Evolutionary conservation across 2,888 invertebrate genomes (phyloP).

Genomic region (Ectobius pallidus): DNA sequence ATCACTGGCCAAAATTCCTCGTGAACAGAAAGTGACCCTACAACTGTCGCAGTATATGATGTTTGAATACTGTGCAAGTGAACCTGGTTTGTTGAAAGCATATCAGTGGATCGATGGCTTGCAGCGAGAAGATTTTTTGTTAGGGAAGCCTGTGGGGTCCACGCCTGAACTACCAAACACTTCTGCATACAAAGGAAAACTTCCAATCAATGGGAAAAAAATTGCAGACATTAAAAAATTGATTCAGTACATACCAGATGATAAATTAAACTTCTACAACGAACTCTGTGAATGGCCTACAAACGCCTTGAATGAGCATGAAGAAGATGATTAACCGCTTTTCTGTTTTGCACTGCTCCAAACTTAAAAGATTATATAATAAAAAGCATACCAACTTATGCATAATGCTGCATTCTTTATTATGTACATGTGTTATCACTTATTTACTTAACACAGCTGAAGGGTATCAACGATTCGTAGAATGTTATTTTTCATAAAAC

Average conservation of each 20-base stretch:
- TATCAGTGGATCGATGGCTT: background rate
- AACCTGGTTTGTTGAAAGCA: background rate
- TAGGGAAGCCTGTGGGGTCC: background rate
- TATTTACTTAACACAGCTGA: no score
- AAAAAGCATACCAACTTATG: no score
- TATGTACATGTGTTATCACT: no score
- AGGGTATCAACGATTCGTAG: no score
- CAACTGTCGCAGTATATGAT: background rate
- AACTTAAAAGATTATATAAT: no score
- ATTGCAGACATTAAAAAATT: background rate
- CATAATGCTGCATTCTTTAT: no score
- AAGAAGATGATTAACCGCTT: no score
- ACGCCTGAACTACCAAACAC: background rate
- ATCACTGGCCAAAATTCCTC: background rate
- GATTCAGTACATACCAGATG: background rate
- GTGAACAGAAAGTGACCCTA: background rate
- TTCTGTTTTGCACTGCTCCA: no score
- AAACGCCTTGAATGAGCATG: no score
- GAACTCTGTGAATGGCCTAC: background rate
- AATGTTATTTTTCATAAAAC: no score
- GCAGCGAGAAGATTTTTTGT: background rate
- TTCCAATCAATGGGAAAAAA: background rate
- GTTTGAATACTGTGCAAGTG: background rate
- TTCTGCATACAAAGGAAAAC: background rate
- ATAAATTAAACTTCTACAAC: background rate